Evolutionary conservation across 2,113 vertebrate genomes (phyloP).

Genomic region (Rhynchopsitta pachyrhyncha): DNA sequence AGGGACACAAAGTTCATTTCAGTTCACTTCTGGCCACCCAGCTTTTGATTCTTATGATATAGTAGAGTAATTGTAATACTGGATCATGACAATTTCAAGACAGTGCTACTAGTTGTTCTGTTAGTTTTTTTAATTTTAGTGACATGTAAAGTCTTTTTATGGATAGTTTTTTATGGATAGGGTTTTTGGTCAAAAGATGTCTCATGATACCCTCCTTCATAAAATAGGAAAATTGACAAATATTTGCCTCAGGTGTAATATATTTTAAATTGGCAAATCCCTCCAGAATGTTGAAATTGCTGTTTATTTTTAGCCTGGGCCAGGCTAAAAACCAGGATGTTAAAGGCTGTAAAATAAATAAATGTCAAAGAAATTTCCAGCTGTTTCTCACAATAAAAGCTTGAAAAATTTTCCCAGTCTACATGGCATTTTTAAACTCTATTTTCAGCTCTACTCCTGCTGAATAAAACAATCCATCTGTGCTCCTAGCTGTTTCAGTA

Average conservation of each 20-base stretch:
- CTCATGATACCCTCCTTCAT: not conserved
- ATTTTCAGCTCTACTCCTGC: not conserved
- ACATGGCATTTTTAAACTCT: not conserved
- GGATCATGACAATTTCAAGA: not conserved
- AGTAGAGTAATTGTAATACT: not conserved
- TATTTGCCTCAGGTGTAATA: not conserved
- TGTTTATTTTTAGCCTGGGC: not conserved
- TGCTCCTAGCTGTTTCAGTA: not conserved
- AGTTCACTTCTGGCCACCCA: not conserved
- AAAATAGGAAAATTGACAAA: not conserved
- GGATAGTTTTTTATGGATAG: not conserved
- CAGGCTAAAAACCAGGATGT: not conserved
- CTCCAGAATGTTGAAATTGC: not conserved
- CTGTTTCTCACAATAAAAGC: not conserved
- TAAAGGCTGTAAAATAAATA: not conserved
- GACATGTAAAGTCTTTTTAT: accelerated
- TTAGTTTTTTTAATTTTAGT: not conserved
- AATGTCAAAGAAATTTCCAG: not conserved
- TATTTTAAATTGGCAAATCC: not conserved
- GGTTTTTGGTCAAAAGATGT: not conserved
- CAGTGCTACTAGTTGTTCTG: not conserved
- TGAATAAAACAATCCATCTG: not conserved
- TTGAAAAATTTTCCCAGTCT: not conserved
- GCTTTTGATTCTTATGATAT: not conserved
- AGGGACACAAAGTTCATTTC: not conserved